A percentile compares a stretch with the other conserved stretches of the same genome.
Evolutionary conservation across 2,797 vertebrate species (phyloP).

Genomic region (Chelon auratus): DNA sequence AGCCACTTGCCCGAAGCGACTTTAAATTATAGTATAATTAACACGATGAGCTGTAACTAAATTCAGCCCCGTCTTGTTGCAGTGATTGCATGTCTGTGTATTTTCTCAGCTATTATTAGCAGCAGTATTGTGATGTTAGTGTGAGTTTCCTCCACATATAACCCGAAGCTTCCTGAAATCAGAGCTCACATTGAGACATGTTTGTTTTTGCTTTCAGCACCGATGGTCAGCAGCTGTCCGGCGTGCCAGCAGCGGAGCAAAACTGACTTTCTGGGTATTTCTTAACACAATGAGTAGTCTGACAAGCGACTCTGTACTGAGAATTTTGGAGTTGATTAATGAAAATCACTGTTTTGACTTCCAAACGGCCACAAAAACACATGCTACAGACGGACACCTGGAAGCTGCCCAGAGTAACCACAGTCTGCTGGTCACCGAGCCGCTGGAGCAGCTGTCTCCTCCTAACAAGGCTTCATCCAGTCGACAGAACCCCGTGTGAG

Average conservation of each 20-base stretch:
- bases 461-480: too few relatives aligned
- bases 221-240: conserved; percentile 12
- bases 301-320: not conserved
- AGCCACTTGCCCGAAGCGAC: not conserved
- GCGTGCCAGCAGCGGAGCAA: conserved; percentile 18
- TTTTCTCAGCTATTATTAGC: not conserved
- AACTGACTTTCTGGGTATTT: conserved; percentile 32
- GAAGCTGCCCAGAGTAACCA: conserved; percentile 40
- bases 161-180: not conserved
- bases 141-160: not conserved
- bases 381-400: conserved; percentile 12
- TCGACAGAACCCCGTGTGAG: not conserved
- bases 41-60: not conserved
- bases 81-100: not conserved
- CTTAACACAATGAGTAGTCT: conserved; percentile 35
- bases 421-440: conserved; percentile 31
- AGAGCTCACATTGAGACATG: conserved; percentile 22
- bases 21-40: not conserved
- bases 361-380: conserved; percentile 5
- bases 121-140: not conserved
- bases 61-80: conserved; percentile 1
- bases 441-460: conserved; percentile 3
- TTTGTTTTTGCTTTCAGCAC: conserved; percentile 18
- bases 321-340: conserved; percentile 11
- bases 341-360: conserved; percentile 4